A percentile compares a stretch with the other conserved stretches of the same genome.
Evolutionary conservation across 2,797 vertebrate genomes (phyloP).

Genomic region (Silurus aristotelis): DNA sequence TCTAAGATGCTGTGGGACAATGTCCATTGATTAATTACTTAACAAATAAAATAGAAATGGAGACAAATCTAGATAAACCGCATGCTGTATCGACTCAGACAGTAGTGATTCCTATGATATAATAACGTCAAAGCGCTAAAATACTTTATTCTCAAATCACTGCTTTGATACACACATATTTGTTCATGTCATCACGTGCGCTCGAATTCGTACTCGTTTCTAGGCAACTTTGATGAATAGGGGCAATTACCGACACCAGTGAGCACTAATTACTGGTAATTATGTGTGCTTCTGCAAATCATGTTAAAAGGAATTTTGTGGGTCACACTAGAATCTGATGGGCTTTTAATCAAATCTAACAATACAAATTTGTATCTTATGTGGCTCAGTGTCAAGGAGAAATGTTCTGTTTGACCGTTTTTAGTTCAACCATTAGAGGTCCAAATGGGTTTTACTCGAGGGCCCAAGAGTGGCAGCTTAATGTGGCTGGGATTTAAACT

Average conservation of each 20-base stretch:
- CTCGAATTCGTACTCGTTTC: not conserved
- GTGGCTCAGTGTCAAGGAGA: not conserved
- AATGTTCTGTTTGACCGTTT: not conserved
- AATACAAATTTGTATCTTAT: not conserved
- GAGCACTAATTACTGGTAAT: not conserved
- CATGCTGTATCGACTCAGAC: not conserved
- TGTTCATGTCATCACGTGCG: not conserved
- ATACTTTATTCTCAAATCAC: not conserved
- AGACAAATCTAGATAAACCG: no score
- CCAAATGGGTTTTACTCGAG: no score
- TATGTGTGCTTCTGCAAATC: not conserved
- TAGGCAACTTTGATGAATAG: slow-evolving; percentile 5
- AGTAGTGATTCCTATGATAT: not conserved
- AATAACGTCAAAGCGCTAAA: no score
- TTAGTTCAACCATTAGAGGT: no score
- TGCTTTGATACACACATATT: not conserved
- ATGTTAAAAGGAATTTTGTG: not conserved
- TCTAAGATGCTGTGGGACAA: no score
- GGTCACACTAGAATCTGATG: not conserved
- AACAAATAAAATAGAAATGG: no score
- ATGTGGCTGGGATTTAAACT: no score
- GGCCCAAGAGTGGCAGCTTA: no score
- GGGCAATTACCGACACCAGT: not conserved
- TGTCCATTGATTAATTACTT: no score
- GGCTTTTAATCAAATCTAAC: not conserved